phyloP scores from a whole-genome alignment of 2,113 vertebrate species.

The Archilochus colubris region DNA sequence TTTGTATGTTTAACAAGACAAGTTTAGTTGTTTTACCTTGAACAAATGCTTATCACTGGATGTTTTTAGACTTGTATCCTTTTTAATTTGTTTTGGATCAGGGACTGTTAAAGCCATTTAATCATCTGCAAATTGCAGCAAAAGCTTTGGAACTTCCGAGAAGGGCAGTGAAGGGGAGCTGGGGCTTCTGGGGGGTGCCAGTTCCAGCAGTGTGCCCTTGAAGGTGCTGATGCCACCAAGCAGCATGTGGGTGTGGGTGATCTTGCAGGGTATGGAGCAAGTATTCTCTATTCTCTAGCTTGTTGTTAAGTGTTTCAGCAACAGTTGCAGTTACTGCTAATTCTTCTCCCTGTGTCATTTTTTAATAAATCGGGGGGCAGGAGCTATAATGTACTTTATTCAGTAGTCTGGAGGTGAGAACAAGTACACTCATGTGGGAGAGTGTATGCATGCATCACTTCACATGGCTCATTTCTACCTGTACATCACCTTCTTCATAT shows the following conservation, averaged over 20 bases:
- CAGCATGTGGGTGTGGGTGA: neutral
- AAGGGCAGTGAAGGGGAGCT: neutral
- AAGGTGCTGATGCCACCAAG: neutral
- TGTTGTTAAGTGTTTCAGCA: neutral
- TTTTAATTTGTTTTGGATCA: conserved; percentile 55
- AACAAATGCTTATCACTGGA: neutral
- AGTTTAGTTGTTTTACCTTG: conserved; percentile 46
- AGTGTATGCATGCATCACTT: neutral
- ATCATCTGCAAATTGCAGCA: neutral
- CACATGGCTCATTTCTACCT: rapidly evolving
- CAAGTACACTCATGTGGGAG: neutral
- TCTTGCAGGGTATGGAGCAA: neutral
- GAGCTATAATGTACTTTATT: neutral
- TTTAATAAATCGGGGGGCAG: neutral
- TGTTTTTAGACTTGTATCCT: neutral
- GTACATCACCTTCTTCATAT: neutral
- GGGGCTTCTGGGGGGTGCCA: neutral
- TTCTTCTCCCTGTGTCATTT: neutral
- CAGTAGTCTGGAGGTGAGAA: neutral
- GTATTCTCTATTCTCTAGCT: neutral
- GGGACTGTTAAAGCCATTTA: neutral
- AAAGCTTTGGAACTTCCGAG: neutral
- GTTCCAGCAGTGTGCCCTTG: neutral
- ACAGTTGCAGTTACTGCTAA: neutral
- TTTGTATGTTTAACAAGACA: conserved; percentile 27